Conservation (phyloP, 2,888 invertebrate species). For the Salticus scenicus region DNA sequence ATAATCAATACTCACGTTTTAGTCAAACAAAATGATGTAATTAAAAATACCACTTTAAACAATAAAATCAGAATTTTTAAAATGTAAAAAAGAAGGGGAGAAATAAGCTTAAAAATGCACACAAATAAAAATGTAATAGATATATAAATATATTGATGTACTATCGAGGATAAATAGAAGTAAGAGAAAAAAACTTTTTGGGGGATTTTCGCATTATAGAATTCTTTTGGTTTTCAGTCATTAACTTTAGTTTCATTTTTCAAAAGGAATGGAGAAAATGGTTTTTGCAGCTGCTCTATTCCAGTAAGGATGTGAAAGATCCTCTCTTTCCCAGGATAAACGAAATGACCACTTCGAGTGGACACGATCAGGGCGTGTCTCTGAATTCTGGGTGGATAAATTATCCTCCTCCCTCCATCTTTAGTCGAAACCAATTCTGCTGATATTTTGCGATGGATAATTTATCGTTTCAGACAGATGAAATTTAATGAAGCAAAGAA, state of each 20-base stretch:
- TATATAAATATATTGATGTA: no score
- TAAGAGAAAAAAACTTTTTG: no score
- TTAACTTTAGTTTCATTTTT: constrained; percentile 9
- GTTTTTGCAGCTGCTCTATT: background rate
- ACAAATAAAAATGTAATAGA: no score
- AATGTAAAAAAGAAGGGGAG: no score
- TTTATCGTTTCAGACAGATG: background rate
- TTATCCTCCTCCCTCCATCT: background rate
- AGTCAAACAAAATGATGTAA: no score
- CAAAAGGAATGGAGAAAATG: background rate
- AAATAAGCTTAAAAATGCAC: no score
- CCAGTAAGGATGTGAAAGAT: background rate
- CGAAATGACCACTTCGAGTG: constrained; percentile 6
- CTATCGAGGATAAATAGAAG: background rate
- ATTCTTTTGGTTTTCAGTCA: background rate
- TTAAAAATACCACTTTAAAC: no score
- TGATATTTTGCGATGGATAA: background rate
- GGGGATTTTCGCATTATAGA: background rate
- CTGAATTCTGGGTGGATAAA: constrained; percentile 2
- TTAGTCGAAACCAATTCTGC: constrained; percentile 2
- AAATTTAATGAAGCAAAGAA: background rate
- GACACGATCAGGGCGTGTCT: constrained; percentile 6
- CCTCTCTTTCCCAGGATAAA: background rate
- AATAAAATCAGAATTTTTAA: no score
- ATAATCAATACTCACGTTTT: no score